Evolutionary conservation across 2,113 vertebrate species (phyloP), one percentile per base, ranked within the genome.

Genomic region (Malurus alboscapulatus): DNA sequence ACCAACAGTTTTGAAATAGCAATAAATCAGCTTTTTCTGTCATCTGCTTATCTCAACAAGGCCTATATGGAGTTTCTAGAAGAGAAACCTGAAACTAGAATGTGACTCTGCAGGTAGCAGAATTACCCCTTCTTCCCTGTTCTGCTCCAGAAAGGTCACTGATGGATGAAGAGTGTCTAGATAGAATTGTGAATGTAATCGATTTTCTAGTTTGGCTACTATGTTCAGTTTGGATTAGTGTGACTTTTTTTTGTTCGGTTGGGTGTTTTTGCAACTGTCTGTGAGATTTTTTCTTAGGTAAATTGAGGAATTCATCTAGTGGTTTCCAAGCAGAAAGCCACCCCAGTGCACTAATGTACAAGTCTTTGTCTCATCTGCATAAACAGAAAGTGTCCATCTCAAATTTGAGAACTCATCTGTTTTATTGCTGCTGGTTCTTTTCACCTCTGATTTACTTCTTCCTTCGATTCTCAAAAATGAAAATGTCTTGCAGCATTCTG

Each of bases 171-270:
- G 17, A 40, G 36, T 7, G 12, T 50, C 59, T 54, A 32, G 38
- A 34, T 14, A 48, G 48, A 59, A 16, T n/a, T 84, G 73, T 65
- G 86, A 88, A 71, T 15, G 10, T 45, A 53, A 92, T 65, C 67
- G 72, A 53, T 90, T 96, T 96, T 86, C 73, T 88, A 36, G 19
- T 87, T 90, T 93, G 88, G 22, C n/a, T 72, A 63, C 48, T 51
- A 40, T 69, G 27, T 94, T 92, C 83, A 88, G 7, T 36, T 81
- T 67, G 40, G 40, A 25, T 71, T 40, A 72, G 10, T 45, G 11
- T 21, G 69, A 26, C n/a, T 44, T 51, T 72, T 16, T 40, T 11
- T 62, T n/a, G 15, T 11, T 32, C 21, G 30, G 30, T 65, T 54
- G 27, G 9, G 1, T 10, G 59, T 53, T 24, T 21, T 59, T 34